Evolutionary conservation across 2,113 vertebrate species (phyloP), one percentile per base, ranked within the genome.

Genomic region (Macaca mulatta): DNA sequence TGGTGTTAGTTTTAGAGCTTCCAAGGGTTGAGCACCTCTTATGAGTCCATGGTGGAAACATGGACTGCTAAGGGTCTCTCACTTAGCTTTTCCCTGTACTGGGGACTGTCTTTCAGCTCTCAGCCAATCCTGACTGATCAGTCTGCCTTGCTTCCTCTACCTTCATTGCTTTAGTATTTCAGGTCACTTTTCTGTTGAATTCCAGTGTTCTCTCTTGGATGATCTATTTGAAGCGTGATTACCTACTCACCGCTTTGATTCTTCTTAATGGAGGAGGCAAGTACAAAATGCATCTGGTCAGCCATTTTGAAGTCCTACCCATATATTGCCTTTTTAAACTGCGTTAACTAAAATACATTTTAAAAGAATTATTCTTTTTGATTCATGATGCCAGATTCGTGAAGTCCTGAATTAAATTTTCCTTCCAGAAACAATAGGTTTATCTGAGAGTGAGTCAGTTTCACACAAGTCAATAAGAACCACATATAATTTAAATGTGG

Each of bases 391-490:
- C 1, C 9, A 81, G n/a, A 52, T 30, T 90, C 52, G 90, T 83
- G 93, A 78, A 52, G n/a, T 72, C 9, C 22, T 50, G 13, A 96
- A 89, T 86, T 95, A 95, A 90, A 48, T 9, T 86, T 85, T 86
- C 8, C 50, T 83, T 84, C 32, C 3, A 96, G 32, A 38, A 94
- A 74, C 35, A 95, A 11, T 91, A 75, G 22, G 0, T 90, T 88
- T 96, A 83, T 78, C 17, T 90, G 32, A 97, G 35, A 97, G 67
- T 89, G 67, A 91, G 43, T 96, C 48, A 89, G 93, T 30, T 64
- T 2, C 45, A 69, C 18, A 80, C 32, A 86, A 45, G 11, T 43
- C 55, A 93, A 67, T 86, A 13, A 94, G 89, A 96, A 38, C 75
- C 18, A 89, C 5, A 38, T 83, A 23, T 86, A 93, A 93, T 93